Conservation (phyloP, 1,140 invertebrate species). For the Megathymus violae region DNA sequence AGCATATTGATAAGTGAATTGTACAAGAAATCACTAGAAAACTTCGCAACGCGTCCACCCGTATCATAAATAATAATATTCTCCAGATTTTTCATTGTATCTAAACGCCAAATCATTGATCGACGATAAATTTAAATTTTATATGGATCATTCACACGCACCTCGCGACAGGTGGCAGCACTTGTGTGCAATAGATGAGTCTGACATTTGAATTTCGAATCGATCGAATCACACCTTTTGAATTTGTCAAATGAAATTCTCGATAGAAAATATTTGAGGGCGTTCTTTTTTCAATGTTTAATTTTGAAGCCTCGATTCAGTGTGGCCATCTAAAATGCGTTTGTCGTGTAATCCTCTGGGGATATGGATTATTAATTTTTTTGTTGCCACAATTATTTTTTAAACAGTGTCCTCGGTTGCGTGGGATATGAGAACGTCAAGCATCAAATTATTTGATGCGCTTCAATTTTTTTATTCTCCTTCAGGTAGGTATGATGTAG, state of each 20-base stretch:
- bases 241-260: constrained; percentile 55
- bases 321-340: constrained; percentile 78
- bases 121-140: constrained; percentile 57
- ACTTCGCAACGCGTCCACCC: constrained; percentile 45
- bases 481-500: constrained; percentile 39
- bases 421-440: constrained; percentile 65
- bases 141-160: constrained; percentile 59
- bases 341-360: constrained; percentile 80
- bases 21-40: constrained; percentile 20
- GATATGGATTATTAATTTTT: constrained; percentile 73
- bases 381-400: constrained; percentile 71
- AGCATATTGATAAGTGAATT: constrained; percentile 15
- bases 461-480: constrained; percentile 59
- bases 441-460: constrained; percentile 51
- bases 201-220: constrained; percentile 47
- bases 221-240: constrained; percentile 64
- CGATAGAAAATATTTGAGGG: constrained; percentile 48
- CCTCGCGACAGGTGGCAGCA: constrained; percentile 68
- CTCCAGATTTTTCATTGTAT: constrained; percentile 60
- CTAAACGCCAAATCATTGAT: constrained; percentile 76
- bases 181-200: constrained; percentile 50
- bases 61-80: constrained; percentile 52
- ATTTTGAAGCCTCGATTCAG: constrained; percentile 56
- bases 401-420: constrained; percentile 53
- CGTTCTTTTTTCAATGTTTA: constrained; percentile 57